Evolutionary conservation across 2,888 invertebrate genomes (phyloP), one percentile per base, ranked within the genome.

Genomic region (Agriopis marginaria): DNA sequence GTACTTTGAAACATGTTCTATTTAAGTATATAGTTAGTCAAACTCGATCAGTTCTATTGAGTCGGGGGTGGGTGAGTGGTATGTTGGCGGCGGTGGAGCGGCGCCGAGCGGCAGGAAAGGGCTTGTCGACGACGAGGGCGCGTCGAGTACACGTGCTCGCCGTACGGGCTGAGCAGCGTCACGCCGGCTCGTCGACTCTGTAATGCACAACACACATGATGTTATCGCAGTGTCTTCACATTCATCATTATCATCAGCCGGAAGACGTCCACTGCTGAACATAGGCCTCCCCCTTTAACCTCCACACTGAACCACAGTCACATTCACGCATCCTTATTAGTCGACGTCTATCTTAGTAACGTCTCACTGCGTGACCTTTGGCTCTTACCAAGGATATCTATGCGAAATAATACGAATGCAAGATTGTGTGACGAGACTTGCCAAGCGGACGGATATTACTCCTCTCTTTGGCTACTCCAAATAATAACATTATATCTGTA

Each of bases 111-210:
- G 87, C 89, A 66, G 53, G 53, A 65, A 71, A 88, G 76, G 89
- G 87, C 66, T 69, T 66, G 67, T 70, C 71, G 73, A 71, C 90
- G 91, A 80, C 89, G 91, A 77, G 88, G 88, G 81, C 90, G 91
- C 80, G 89, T 87, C 75, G 89, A 69, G 86, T 79, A 89, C 79
- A 69, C 90, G 87, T 73, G 89, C 90, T 75, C 90, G 90, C 91
- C 91, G 91, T 79, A 88, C 87, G 66, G 83, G 82, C 77, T 75
- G 82, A 78, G 78, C 86, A 78, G 76, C 75, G 68, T 81, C 81
- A 79, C 85, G 82, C 84, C 84, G 81, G 75, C 89, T 85, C 91
- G 91, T 90, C 91, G 87, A 87, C 51, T 85, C 93, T 93, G 92
- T 23, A 92, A 90, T 71, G 67, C 64, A 68, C 42, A 42, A 42